Conservation (phyloP, 2,113 vertebrate species). For the Galbula dea region DNA sequence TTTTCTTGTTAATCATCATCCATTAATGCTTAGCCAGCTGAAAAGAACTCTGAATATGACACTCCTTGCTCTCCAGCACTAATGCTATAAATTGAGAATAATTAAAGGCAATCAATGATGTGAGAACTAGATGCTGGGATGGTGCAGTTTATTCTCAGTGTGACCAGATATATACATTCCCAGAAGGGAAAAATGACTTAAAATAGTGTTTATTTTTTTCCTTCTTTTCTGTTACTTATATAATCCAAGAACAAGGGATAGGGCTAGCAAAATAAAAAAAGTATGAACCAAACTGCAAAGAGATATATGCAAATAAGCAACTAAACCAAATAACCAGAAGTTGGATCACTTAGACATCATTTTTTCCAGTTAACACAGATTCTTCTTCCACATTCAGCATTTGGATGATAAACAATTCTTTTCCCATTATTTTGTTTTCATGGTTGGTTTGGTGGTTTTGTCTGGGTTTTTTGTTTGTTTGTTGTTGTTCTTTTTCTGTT, state of each 20-base stretch:
- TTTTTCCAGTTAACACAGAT: neutral
- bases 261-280: neutral
- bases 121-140: neutral
- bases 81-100: constrained; percentile 7
- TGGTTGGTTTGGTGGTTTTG: too few relatives aligned
- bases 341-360: neutral
- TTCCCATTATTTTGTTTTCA: neutral
- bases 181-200: neutral
- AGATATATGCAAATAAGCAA: neutral
- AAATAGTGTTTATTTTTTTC: neutral
- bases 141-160: neutral
- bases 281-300: neutral
- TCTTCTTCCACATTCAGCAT: neutral
- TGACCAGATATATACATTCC: neutral
- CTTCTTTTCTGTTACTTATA: neutral
- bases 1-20: constrained; percentile 43
- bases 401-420: neutral
- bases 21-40: constrained; percentile 44
- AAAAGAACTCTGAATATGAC: neutral
- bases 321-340: neutral
- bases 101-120: constrained; percentile 21
- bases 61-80: neutral
- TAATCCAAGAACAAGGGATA: neutral
- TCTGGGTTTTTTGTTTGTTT: too few relatives aligned
- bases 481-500: neutral